Evolutionary conservation across 2,888 invertebrate genomes (phyloP), one percentile per base, ranked within the genome.

Genomic region (Tetramorium bicarinatum): DNA sequence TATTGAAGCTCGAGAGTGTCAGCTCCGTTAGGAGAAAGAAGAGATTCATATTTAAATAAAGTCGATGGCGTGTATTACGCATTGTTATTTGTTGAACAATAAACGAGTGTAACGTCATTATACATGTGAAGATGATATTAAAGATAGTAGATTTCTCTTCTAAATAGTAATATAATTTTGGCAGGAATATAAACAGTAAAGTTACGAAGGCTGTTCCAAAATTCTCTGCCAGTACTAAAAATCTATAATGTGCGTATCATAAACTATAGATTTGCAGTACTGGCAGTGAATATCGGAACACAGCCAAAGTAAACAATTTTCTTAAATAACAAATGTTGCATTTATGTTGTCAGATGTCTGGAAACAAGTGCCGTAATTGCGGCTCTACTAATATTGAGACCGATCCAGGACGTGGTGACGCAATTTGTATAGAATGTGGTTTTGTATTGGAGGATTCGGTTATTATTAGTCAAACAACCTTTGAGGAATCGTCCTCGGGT

Each of bases 381-480:
- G 98, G 98, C 18, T 97, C 98, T 56, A 97, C 98, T 7, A 98
- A 99, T 87, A 98, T 99, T 85, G 99, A 99, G 95, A 98, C 97
- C 85, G 99, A 99, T 95, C 97, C 98, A 84, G 97, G 98, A 34
- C 96, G 99, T 92, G 99, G 99, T 52, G 99, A 99, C 96, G 97
- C 98, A 13, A 99, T 99, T 1, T 99, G 99, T 95, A 99, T 98
- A 41, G 97, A 97, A 93, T 99, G 99, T 95, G 99, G 99, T 41
- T 97, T 98, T 9, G 99, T 99, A 1, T 95, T 99, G 21, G 99
- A 99, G 94, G 99, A 99, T 93, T 98, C 98, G 92, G 97, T 99
- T 79, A 99, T 99, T 93, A 99, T 99, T 38, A 98, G 98, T 2
- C 99, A 99, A 95, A 97, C 99, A 38, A 98, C 99, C 95, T 99